Evolutionary conservation across 2,797 vertebrate species (phyloP), one percentile per base, ranked within the genome.

Genomic region (Miichthys miiuy): DNA sequence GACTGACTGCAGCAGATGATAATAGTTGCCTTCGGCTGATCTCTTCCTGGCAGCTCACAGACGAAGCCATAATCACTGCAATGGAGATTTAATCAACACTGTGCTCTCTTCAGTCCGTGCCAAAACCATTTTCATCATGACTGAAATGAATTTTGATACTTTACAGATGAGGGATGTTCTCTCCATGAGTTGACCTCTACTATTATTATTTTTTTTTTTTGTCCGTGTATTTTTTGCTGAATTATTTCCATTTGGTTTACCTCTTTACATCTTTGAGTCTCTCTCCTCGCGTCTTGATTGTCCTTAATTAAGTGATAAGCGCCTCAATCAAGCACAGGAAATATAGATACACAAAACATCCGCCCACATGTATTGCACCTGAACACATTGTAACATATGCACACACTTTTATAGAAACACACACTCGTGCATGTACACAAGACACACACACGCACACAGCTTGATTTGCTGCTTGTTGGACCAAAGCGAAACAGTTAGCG

Each of bases 391-490:
- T 11, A 11, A 27, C 17, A 42, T 9, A 6, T 2, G 44, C 21
- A 60, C 34, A 67, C 25, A 21, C 57, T 23, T 41, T 11, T 21
- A 38, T 9, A 18, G 44, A 70, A 34, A 58, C 41, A 41, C 67
- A 61, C 18, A 34, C 23, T 52, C 6, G 2, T n/a, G 34, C 30
- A 34, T 46, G 42, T 27, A 25, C 23, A 56, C 27, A 54, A 5
- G 12, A 17, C 57, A 63, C 16, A 66, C 48, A 58, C 70, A 21
- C 76, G 42, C 58, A 51, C 14, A 38, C 46, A 4, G 71, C 41
- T 55, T 70, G 55, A 83, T 79, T 67, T 73, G n/a, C 65, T 51
- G 75, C 75, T 66, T 17, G 25, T 47, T 20, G 25, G 46, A n/a
- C 50, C 41, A 0, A 9, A 68, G 72, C 30, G 21, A 66, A 83